Evolutionary conservation across 1,140 invertebrate species (phyloP), one percentile per base, ranked within the genome.

Genomic region (Asobara japonica): DNA sequence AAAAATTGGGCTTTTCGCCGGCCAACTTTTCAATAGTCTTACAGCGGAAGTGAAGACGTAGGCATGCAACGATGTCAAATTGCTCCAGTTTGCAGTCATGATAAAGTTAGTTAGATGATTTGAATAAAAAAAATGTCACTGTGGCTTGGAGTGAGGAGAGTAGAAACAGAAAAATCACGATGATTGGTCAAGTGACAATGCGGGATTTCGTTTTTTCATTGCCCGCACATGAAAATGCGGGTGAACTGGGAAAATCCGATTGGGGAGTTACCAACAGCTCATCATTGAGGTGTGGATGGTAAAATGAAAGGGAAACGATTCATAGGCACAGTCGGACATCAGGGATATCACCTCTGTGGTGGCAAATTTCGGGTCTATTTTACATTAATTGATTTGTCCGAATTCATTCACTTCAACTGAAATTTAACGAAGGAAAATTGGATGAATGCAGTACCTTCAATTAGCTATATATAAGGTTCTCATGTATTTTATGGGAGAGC

Each of bases 61-160:
- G n/a, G n/a, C n/a, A n/a, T n/a, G n/a, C n/a, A n/a, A n/a, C n/a
- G n/a, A n/a, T n/a, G n/a, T n/a, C n/a, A n/a, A n/a, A n/a, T n/a
- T n/a, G n/a, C n/a, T n/a, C n/a, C n/a, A n/a, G n/a, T n/a, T n/a
- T n/a, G n/a, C n/a, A n/a, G n/a, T n/a, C n/a, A n/a, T n/a, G n/a
- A n/a, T n/a, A n/a, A n/a, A n/a, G n/a, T n/a, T n/a, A n/a, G n/a
- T n/a, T n/a, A n/a, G n/a, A n/a, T n/a, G n/a, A n/a, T n/a, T n/a
- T n/a, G n/a, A n/a, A n/a, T n/a, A n/a, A 51, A 27, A 66, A 68
- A 56, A 56, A 68, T 56, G 60, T 18, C 29, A 22, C 48, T 33
- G 18, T 33, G 22, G 11, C 2, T 18, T 56, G 18, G 51, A n/a
- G n/a, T n/a, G 22, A 56, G 8, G 25, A 56, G 13, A 56, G 11